Evolutionary conservation across 2,888 invertebrate genomes (phyloP), one percentile per base, ranked within the genome.

Genomic region (Mimumesa dahlbomi): DNA sequence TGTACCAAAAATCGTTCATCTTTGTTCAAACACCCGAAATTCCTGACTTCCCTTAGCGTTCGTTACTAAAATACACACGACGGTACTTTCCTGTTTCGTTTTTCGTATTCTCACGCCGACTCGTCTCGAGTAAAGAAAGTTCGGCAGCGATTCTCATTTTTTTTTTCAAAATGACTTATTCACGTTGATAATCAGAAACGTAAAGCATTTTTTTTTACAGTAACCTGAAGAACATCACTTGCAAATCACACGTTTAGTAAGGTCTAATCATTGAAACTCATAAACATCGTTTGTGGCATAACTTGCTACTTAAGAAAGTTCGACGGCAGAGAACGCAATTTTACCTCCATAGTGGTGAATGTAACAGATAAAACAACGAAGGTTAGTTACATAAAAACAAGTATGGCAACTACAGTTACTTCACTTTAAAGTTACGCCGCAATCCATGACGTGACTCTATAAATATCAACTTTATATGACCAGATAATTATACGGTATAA

Each of bases 61-160:
- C 70, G 73, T 70, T 78, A 78, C 78, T 58, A 68, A 78, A 78
- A 78, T 78, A 78, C 70, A 78, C 78, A 54, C 69, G 65, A 42
- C 66, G 56, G 56, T 64, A 68, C 61, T 65, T 75, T 78, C 62
- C 73, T 50, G 52, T 70, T 70, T 75, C 67, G 50, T 70, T 78
- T 75, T 67, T 78, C 7, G 73, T 73, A 57, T 42, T 69, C 66
- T 66, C 58, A 34, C 61, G 65, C 43, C 54, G 49, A 34, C 38
- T 36, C 53, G 48, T 34, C 61, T 48, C 13, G 61, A 36, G 42
- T 61, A 45, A 67, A 65, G 67, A 67, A 74, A 71, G 57, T 42
- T 57, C 46, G 18, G 42, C 77, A 66, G 75, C 66, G 61, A 73
- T 16, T 66, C 68, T 77, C 77, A 72, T 43, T 45, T 38, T n/a